Evolutionary conservation across 2,113 vertebrate genomes (phyloP).

Genomic region (Paracanthobrama guichenoti): DNA sequence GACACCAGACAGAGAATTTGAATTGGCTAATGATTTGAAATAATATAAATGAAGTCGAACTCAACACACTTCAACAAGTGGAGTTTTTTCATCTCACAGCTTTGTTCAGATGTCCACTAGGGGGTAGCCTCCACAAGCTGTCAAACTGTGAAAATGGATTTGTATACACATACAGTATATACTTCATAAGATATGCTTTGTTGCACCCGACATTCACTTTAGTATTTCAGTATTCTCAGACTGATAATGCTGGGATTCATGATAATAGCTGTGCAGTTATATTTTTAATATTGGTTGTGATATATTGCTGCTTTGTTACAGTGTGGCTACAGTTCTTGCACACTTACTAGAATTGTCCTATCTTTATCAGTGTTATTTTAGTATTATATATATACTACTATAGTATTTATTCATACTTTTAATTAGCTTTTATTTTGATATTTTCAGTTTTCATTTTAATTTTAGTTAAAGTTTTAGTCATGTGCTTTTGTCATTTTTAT

Average conservation of each 20-base stretch:
- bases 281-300: neutral
- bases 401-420: neutral
- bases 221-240: neutral
- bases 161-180: neutral
- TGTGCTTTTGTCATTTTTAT: neutral
- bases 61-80: neutral
- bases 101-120: constrained; percentile 66
- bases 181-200: neutral
- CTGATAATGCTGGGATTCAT: neutral
- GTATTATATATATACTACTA: neutral
- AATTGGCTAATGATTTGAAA: neutral
- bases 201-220: neutral
- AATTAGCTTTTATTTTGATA: neutral
- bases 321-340: neutral
- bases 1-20: neutral
- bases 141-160: neutral
- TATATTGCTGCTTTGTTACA: neutral
- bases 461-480: neutral
- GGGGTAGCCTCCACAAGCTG: constrained; percentile 62
- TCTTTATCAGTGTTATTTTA: neutral
- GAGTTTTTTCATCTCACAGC: neutral
- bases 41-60: neutral
- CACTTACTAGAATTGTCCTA: neutral
- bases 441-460: neutral
- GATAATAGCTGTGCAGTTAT: neutral